These are phyloP conservation scores for Henicopernis longicauda DNA, from an alignment of 2,113 vertebrate species.

Conservation along the genomic window DNA sequence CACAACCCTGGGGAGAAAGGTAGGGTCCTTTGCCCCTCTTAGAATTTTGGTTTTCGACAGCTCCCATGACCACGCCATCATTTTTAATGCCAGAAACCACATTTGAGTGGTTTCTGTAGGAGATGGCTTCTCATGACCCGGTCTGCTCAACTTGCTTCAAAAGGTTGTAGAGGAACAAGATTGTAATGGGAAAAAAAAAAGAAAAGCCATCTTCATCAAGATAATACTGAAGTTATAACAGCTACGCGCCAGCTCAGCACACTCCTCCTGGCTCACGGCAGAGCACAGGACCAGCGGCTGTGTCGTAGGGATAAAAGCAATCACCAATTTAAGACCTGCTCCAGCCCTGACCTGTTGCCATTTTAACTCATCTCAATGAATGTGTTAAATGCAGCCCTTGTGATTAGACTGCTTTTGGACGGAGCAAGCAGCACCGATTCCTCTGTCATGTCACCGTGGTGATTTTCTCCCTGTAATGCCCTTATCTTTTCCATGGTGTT, in stretches of 20 bases:
- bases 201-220: background rate
- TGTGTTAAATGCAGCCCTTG: fast-evolving
- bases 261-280: background rate
- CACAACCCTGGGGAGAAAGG: no score
- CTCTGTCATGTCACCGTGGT: fast-evolving
- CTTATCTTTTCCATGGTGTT: background rate
- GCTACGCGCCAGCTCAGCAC: background rate
- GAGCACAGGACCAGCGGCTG: background rate
- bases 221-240: background rate
- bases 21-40: background rate
- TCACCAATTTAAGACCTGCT: background rate
- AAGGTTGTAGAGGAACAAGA: background rate
- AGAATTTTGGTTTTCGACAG: background rate
- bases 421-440: background rate
- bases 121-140: background rate
- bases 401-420: background rate
- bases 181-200: background rate
- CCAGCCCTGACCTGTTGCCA: background rate
- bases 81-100: background rate
- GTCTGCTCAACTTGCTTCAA: background rate
- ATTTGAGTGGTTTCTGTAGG: background rate
- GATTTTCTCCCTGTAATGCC: background rate
- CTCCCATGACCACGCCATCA: fast-evolving
- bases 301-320: background rate
- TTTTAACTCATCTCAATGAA: background rate